Evolutionary conservation across 2,888 invertebrate species (phyloP), one percentile per base, ranked within the genome.

Genomic region (Prosopocoilus inquinatus): DNA sequence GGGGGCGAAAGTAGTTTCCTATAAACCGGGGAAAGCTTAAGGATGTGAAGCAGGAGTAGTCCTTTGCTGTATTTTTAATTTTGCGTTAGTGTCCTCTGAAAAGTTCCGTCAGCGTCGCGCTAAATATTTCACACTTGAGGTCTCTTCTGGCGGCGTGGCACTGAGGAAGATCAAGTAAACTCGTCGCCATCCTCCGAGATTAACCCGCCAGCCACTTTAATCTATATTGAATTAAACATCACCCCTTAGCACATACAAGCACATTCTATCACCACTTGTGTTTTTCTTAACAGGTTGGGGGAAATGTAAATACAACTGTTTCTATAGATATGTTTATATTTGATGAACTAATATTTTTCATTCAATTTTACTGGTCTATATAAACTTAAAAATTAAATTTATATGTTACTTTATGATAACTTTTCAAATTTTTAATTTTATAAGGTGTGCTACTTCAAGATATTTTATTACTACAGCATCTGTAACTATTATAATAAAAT

Each of bases 211-310:
- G 20, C 20, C 20, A 28, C 70, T 71, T 70, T 71, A 71, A 70
- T 70, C 70, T 70, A 63, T 68, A 66, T 66, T 71, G 71, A 70
- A 71, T 71, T 70, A 70, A 70, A 69, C 67, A 70, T 71, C 62
- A 66, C 58, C 62, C 65, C 67, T 67, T 62, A 65, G 67, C 70
- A 64, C 66, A 62, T 62, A 65, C 66, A 65, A 63, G 63, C 61
- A 55, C 55, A 59, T 63, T 61, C 61, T 62, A 60, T 63, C 61
- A 51, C 61, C 60, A 58, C 61, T 60, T 60, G 50, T 50, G 57
- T 55, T 61, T 58, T 61, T 55, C 55, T n/a, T 57, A 50, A 50
- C 47, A 50, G 35, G 55, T 47, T 45, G 43, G 46, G 50, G 50
- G 55, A 55, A 51, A 51, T 51, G 20, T 45, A 16, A 36, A 28